Evolutionary conservation across 2,888 invertebrate species (phyloP).

Genomic region (Eupithecia inturbata): DNA sequence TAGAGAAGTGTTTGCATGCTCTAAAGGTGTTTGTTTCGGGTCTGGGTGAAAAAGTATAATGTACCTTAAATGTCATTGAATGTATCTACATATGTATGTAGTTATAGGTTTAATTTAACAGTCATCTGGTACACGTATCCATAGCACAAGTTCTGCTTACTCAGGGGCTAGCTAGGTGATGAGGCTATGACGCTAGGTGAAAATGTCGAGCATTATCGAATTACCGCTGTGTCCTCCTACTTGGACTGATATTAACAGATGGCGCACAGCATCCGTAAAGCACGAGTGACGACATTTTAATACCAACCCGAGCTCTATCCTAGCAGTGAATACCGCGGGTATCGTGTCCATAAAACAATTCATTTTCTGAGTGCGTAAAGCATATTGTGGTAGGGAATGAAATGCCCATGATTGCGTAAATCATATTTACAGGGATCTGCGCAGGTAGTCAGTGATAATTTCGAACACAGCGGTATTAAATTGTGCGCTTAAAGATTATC

Average conservation of each 20-base stretch:
- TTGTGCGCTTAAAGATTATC: background rate
- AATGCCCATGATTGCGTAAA: background rate
- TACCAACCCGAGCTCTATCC: slow-evolving; percentile 56
- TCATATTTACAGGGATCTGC: background rate
- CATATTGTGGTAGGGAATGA: background rate
- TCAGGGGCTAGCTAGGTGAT: too few relatives aligned
- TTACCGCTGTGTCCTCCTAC: slow-evolving; percentile 37
- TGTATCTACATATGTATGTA: too few relatives aligned
- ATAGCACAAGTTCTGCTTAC: too few relatives aligned
- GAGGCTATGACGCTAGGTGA: too few relatives aligned
- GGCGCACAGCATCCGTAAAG: slow-evolving; percentile 56
- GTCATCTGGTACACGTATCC: too few relatives aligned
- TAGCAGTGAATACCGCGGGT: slow-evolving; percentile 28
- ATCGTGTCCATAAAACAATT: slow-evolving; percentile 5
- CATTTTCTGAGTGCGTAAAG: background rate
- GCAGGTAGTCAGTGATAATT: background rate
- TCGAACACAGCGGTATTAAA: background rate
- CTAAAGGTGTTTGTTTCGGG: too few relatives aligned
- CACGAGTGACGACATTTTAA: slow-evolving; percentile 71
- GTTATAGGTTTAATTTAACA: too few relatives aligned
- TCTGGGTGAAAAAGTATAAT: too few relatives aligned
- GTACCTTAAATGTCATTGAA: too few relatives aligned
- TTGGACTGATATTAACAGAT: slow-evolving; percentile 44
- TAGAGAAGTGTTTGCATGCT: too few relatives aligned
- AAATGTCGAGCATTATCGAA: too few relatives aligned